phyloP scores from a whole-genome alignment of 2,797 vertebrate species.

The Balearica regulorum region DNA sequence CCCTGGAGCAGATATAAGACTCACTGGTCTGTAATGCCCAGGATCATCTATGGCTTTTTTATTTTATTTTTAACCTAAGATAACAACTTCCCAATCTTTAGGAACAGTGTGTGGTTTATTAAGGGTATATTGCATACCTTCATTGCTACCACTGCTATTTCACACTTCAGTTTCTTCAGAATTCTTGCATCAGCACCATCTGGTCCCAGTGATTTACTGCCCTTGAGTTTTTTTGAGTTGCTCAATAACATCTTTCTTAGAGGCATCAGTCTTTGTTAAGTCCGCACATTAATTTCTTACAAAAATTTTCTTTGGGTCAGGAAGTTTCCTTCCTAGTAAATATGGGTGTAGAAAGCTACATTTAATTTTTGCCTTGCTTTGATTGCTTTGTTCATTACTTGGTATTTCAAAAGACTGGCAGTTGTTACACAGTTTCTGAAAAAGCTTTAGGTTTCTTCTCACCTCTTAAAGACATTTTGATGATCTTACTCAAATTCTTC shows the following conservation, averaged over 20 bases:
- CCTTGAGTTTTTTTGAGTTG: neutral
- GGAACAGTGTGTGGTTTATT: conserved; percentile 26
- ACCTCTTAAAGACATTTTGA: neutral
- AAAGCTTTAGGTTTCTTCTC: neutral
- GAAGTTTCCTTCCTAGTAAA: neutral
- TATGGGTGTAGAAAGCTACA: neutral
- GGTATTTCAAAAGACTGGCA: neutral
- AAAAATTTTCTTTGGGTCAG: neutral
- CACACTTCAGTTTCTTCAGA: conserved; percentile 53
- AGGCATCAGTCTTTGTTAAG: neutral
- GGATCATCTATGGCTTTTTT: neutral
- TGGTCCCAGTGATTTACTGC: conserved; percentile 35
- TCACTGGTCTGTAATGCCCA: neutral
- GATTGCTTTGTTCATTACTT: neutral
- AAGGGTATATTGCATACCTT: conserved; percentile 41
- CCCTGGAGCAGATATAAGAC: neutral
- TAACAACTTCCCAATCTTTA: conserved; percentile 33
- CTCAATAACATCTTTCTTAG: neutral
- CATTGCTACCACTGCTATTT: conserved; percentile 55
- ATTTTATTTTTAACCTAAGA: conserved; percentile 18
- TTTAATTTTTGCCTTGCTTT: neutral
- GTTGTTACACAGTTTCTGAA: neutral
- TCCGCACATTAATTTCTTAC: neutral
- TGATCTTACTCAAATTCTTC: neutral
- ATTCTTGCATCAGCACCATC: conserved; percentile 56